Evolutionary conservation across 2,797 vertebrate genomes (phyloP).

Genomic region (Spea hammondii): DNA sequence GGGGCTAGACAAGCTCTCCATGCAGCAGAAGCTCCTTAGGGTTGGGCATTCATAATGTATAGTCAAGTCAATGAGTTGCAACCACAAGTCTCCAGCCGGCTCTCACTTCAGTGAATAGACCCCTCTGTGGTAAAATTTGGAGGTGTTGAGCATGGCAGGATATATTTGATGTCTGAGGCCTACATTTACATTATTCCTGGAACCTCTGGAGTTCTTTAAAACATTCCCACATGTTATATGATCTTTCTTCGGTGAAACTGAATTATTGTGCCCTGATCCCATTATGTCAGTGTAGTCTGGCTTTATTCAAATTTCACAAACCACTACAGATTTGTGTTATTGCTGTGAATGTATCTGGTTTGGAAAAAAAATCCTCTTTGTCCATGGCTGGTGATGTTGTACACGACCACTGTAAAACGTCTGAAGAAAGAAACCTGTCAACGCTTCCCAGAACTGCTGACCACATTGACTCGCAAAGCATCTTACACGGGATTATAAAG

Average conservation of each 20-base stretch:
- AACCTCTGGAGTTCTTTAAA: background rate
- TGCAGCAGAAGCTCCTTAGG: no score
- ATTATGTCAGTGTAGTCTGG: background rate
- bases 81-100: no score
- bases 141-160: no score
- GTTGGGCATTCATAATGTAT: no score
- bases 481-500: background rate
- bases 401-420: background rate
- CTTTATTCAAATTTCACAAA: background rate
- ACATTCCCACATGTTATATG: background rate
- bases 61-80: no score
- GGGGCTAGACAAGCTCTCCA: no score
- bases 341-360: background rate
- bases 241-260: background rate
- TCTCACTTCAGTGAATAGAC: no score
- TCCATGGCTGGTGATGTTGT: background rate
- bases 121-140: no score
- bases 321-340: background rate
- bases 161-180: no score
- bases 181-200: no score
- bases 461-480: background rate
- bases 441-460: background rate
- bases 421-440: background rate
- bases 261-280: background rate
- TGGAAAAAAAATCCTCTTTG: slow-evolving; percentile 1